phyloP scores from a whole-genome alignment of 2,113 vertebrate species.

The zebrafish (Danio rerio) region DNA sequence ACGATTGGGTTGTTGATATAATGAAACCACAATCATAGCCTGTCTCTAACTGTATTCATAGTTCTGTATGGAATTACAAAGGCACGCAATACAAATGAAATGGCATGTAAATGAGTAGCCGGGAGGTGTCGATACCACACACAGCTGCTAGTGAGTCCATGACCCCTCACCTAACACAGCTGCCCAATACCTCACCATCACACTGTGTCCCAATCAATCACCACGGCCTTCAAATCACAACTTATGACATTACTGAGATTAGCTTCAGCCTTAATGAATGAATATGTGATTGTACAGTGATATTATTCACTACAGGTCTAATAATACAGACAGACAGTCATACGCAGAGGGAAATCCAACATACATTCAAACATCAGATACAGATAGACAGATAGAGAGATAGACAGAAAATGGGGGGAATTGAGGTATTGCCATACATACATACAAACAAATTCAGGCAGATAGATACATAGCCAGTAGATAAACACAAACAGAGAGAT shows the following conservation, averaged over 20 bases:
- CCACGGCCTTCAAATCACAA: not conserved
- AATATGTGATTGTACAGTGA: too few species aligned
- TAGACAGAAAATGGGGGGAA: not conserved
- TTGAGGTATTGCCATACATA: too few species aligned
- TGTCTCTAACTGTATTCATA: not conserved
- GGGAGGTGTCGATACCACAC: not conserved
- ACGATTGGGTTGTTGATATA: not conserved
- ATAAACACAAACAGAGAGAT: too few species aligned
- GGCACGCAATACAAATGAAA: not conserved
- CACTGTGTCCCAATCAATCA: constrained; percentile 29
- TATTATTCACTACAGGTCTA: not conserved
- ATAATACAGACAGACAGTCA: not conserved
- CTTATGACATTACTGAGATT: not conserved
- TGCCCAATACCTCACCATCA: constrained; percentile 21
- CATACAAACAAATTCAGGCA: not conserved
- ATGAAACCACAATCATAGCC: not conserved
- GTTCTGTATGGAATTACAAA: not conserved
- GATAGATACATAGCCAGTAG: not conserved
- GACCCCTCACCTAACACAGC: constrained; percentile 37
- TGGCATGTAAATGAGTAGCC: not conserved
- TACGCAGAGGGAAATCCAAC: too few species aligned
- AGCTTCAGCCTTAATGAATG: not conserved
- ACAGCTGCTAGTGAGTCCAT: constrained; percentile 19
- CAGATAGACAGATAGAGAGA: not conserved
- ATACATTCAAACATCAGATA: too few species aligned